Evolutionary conservation across 2,888 invertebrate species (phyloP), one percentile per base, ranked within the genome.

Genomic region (Harpalus rubripes): DNA sequence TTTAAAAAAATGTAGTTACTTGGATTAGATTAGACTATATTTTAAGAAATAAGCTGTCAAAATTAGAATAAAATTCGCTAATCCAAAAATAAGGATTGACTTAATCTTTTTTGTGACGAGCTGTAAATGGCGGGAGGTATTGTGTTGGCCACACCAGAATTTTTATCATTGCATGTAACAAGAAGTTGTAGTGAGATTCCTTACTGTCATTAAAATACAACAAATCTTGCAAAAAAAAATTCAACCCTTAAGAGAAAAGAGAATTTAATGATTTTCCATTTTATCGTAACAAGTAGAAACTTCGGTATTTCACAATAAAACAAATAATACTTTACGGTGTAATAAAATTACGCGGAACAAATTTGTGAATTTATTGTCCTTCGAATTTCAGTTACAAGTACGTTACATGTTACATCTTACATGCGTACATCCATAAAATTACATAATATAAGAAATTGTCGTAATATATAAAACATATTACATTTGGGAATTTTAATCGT

Each of bases 321-420:
- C 44, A 52, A 52, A 52, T 52, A 52, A 52, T 4, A 5, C 44
- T 52, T 52, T 52, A 52, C 10, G 44, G 44, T 52, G 44, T 52
- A 52, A 52, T 52, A 52, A 52, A 52, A 12, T 52, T 52, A 52
- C 44, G 44, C 44, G 44, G 44, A 52, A 52, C 44, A 52, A 52
- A 52, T 52, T 52, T 52, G 12, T 52, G 44, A 52, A 52, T 52
- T 52, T 52, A 52, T 7, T 52, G 44, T 52, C 44, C 44, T 52
- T 52, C 44, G 44, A 52, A 10, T 8, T 52, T 52, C 44, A 52
- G 44, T 52, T 52, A 12, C 44, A 8, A 52, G 5, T 12, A 52
- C 12, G 44, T 52, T 10, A 52, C 44, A 3, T 52, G 44, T 52
- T 52, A 52, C 44, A 52, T 52, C 44, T 22, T 10, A 44, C 44